Percentiles rank a stretch among this genome's conserved stretches.
phyloP scores from a whole-genome alignment of 2,113 vertebrate species.

The Halcyon senegalensis region DNA sequence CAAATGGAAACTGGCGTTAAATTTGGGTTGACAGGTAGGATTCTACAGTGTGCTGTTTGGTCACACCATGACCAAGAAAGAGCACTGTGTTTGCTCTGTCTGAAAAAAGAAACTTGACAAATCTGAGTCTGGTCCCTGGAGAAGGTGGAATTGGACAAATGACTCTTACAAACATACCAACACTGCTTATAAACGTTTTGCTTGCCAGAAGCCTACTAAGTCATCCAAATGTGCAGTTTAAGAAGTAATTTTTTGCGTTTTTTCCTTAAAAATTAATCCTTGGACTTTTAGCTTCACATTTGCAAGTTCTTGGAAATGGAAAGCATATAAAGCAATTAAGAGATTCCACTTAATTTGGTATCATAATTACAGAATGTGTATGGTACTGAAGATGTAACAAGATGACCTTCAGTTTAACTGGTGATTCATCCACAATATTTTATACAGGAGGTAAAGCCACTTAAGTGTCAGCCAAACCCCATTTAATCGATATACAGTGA shows the following conservation, averaged over 20 bases:
- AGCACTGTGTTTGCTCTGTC: not conserved
- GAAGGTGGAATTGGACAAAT: not conserved
- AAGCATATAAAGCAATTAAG: not conserved
- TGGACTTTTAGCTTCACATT: not conserved
- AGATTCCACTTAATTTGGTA: not conserved
- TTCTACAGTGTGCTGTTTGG: not conserved
- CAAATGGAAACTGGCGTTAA: not conserved
- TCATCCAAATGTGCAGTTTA: not conserved
- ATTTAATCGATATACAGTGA: not conserved
- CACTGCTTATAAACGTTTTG: not conserved
- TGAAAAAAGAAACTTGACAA: not conserved
- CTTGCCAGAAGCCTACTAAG: not conserved
- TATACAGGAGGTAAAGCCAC: not conserved
- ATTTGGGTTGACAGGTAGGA: not conserved
- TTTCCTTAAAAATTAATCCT: not conserved
- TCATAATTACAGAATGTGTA: not conserved
- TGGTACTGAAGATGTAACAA: not conserved
- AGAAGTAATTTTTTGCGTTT: not conserved
- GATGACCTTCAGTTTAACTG: not conserved
- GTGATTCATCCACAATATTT: not conserved
- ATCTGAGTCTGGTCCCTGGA: not conserved
- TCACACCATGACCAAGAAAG: not conserved
- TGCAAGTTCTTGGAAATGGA: not conserved
- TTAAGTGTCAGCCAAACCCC: not conserved
- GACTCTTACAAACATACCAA: not conserved